Evolutionary conservation across 1,140 invertebrate species (phyloP), one percentile per base, ranked within the genome.

Genomic region (Drosophila trapezifrons): DNA sequence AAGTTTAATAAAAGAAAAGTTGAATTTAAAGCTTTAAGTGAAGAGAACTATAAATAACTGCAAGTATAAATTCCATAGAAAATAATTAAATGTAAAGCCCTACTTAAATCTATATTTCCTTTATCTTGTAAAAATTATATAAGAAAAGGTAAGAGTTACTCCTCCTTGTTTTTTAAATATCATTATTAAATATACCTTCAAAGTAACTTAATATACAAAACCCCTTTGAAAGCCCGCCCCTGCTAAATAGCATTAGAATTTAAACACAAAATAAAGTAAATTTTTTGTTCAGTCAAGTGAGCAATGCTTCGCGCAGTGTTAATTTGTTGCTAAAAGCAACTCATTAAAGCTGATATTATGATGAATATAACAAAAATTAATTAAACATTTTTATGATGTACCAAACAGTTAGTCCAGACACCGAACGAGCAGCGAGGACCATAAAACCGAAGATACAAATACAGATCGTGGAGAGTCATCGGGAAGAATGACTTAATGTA

Each of bases 301-400:
- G 17, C 42, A n/a, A 54, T 6, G 35, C 49, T 29, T 46, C 15
- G 17, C 29, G 13, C 18, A 18, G 46, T 76, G 62, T 76, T 76
- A 55, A 76, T 67, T 76, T 76, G 62, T 29, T 52, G 17, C 52
- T 76, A 59, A 76, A 76, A 76, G 62, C 73, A n/a, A 67, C 72
- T 59, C 62, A 76, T 76, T 76, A 76, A 76, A 38, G 18, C 9
- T 22, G 15, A 54, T 67, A 67, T 76, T 67, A 67, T 76, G 73
- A 76, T 67, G 73, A 42, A 76, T 76, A 76, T 67, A 76, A 55
- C 25, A 43, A 56, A 59, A 60, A 69, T 38, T 76, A 76, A 77
- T 77, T 77, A 70, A 77, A 76, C 74, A 77, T 55, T 77, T 76
- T 77, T 77, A 77, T 70, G 63, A 77, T 77, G 63, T 51, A 67